Evolutionary conservation across 2,797 vertebrate species (phyloP).

Genomic region (Tinamus major): DNA sequence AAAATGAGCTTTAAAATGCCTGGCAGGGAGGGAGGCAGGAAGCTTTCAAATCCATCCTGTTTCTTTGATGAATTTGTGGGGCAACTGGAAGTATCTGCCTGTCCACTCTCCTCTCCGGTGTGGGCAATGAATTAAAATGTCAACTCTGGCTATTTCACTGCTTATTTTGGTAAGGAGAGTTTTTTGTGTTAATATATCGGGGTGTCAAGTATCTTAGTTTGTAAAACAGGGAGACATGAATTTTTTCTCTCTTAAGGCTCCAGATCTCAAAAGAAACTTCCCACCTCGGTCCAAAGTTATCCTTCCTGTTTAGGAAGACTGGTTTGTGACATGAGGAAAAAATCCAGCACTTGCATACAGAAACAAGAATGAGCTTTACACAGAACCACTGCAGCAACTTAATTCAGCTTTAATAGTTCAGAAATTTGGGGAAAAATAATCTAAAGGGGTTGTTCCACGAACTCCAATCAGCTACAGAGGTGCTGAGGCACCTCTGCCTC

Average conservation of each 20-base stretch:
- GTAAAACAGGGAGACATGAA: background rate
- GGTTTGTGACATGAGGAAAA: background rate
- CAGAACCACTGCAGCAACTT: background rate
- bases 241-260: background rate
- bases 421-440: background rate
- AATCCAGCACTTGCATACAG: rapidly evolving
- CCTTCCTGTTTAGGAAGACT: background rate
- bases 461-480: background rate
- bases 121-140: background rate
- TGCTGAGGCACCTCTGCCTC: too few relatives aligned
- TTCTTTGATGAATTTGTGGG: rapidly evolving
- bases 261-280: background rate
- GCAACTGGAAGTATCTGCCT: background rate
- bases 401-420: background rate
- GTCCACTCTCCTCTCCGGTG: background rate
- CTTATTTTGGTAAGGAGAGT: background rate
- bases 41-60: background rate
- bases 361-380: background rate
- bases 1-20: too few relatives aligned
- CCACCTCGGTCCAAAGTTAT: background rate
- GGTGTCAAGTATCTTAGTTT: background rate
- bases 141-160: background rate
- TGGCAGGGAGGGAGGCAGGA: background rate
- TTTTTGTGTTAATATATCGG: background rate
- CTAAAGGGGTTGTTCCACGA: background rate